Base-by-base conservation (phyloP, 1,140 invertebrate genomes). In the Thaumetopoea pityocampa region DNA sequence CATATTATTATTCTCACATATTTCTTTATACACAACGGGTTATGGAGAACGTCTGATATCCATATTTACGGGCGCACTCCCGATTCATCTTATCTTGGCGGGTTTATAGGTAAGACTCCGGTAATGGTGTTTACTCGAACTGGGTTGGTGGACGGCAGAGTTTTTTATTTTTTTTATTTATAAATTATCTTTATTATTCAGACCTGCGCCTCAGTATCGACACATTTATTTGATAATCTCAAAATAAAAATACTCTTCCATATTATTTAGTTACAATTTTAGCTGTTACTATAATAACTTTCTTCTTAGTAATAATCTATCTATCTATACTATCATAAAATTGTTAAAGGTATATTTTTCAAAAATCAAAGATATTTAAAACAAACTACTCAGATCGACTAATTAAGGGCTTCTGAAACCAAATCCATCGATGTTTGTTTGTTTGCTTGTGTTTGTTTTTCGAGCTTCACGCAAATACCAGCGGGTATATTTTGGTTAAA, bases 11-110 rank as follows among this genome's bases (percentile, higher is more conserved):
- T 24, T 33, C 41, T 36, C 17, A 10, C 44, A 12, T 17, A 27
- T 36, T 29, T 27, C 19, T 24, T 27, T 36, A 35, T 24, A 51
- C 27, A 27, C 43, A 30, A 24, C 12, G 14, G 26, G 37, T 49
- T 51, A 55, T 47, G 46, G 46, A 45, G 53, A 64, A 54, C 49
- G 54, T 45, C 50, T 26, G 49, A 60, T 57, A 64, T 37, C 36
- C 44, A 48, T 36, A 59, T 62, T 58, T 63, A 63, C 45, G 46
- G 40, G 30, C 26, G 27, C 46, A 7, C 26, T 20, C 33, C 30
- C 53, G 46, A 64, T 67, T 53, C 54, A 52, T 67, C 57, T 62
- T 67, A 67, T 67, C 61, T 61, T 49, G 44, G 42, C 47, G 30
- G 57, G 53, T 64, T 64, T 67, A 64, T 50, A 40, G 40, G 46